Conservation (phyloP, 2,888 invertebrate genomes). For the Volucella inanis region DNA sequence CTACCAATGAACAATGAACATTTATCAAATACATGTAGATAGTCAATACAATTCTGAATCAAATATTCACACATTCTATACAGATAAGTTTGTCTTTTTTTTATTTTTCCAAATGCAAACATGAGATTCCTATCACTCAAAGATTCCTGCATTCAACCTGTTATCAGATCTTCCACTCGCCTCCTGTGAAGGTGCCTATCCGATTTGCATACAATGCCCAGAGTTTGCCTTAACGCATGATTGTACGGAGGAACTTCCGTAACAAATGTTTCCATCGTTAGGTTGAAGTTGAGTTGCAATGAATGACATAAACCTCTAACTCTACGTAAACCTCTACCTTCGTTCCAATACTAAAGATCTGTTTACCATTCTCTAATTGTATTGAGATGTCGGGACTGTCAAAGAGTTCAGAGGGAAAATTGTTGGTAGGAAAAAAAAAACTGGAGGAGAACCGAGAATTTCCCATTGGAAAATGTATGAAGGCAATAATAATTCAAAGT, state of each 20-base stretch:
- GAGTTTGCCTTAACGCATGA: constrained; percentile 51
- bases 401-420: not conserved
- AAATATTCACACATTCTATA: constrained; percentile 35
- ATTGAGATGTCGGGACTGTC: constrained; percentile 35
- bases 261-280: constrained; percentile 49
- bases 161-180: constrained; percentile 25
- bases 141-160: constrained; percentile 17
- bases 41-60: constrained; percentile 18
- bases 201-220: constrained; percentile 68
- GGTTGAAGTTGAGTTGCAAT: constrained; percentile 39
- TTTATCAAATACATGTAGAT: not conserved
- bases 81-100: constrained; percentile 9
- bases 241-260: constrained; percentile 49
- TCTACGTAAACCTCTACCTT: not conserved
- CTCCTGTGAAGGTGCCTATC: not conserved
- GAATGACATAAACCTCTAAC: constrained; percentile 49
- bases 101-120: constrained; percentile 12
- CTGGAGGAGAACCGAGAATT: constrained; percentile 37
- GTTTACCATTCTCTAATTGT: constrained; percentile 50
- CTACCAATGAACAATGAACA: not conserved
- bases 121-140: constrained; percentile 40
- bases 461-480: constrained; percentile 70
- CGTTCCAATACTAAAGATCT: constrained; percentile 13
- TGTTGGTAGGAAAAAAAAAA: constrained; percentile 8
- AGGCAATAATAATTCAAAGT: constrained; percentile 64